Percentiles rank a stretch among this genome's conserved stretches.
Conservation (phyloP, 2,113 vertebrate species). For the Trichomycterus rosablanca region DNA sequence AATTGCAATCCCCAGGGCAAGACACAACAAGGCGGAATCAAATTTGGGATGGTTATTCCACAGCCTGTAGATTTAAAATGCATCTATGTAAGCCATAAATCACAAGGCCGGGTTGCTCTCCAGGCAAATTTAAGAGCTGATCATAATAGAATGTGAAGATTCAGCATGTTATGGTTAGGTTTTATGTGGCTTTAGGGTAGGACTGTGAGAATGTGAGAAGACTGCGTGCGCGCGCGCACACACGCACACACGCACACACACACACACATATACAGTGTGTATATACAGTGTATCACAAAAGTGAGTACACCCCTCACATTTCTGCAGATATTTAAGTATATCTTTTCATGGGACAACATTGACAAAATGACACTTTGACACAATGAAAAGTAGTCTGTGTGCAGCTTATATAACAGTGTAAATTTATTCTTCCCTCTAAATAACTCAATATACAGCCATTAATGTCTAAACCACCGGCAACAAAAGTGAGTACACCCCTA, state of each 20-base stretch:
- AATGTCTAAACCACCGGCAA: too few relatives aligned
- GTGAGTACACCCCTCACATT: too few relatives aligned
- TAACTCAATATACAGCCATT: too few relatives aligned
- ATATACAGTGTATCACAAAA: too few relatives aligned
- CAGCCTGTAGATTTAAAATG: slow-evolving; percentile 41
- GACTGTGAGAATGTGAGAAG: slow-evolving; percentile 9
- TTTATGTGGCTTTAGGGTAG: slow-evolving; percentile 20
- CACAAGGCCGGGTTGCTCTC: slow-evolving; percentile 16
- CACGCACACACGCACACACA: neutral
- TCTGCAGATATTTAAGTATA: too few relatives aligned
- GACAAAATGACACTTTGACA: too few relatives aligned
- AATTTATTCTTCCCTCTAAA: too few relatives aligned
- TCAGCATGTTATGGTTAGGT: slow-evolving; percentile 16
- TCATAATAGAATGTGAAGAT: slow-evolving; percentile 33
- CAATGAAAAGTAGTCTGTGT: too few relatives aligned
- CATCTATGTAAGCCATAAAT: slow-evolving; percentile 43
- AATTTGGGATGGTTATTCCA: slow-evolving; percentile 36
- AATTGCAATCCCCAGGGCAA: slow-evolving; percentile 30
- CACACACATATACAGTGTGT: too few relatives aligned
- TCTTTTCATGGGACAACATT: too few relatives aligned
- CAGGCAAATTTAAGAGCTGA: slow-evolving; percentile 26
- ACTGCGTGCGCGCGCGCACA: neutral
- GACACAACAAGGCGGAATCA: slow-evolving; percentile 34
- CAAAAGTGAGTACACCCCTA: too few relatives aligned
- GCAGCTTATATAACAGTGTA: too few relatives aligned